Evolutionary conservation across 2,113 vertebrate species (phyloP), one percentile per base, ranked within the genome.

Genomic region (Dromiciops gliroides): DNA sequence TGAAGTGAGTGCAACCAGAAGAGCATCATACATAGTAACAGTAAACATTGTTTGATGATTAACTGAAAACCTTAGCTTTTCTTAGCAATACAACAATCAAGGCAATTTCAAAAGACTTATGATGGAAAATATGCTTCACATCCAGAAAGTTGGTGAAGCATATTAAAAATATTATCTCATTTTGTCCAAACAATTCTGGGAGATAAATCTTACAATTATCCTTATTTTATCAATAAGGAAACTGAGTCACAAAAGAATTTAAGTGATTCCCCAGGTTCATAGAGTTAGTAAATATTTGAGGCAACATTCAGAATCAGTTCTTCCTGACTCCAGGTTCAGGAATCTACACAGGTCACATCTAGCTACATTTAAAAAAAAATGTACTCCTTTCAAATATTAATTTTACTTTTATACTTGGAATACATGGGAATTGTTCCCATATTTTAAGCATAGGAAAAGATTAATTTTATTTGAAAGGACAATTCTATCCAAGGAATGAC

Each of bases 361-460:
- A 37, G 3, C 31, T 12, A 67, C 28, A 67, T 67, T 12, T 37
- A 31, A 37, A 88, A 31, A 56, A 37, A 93, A 94, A 91, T 90
- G 88, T 91, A 51, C 48, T 31, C 37, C 50, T 31, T 92, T 91
- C 9, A 53, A 26, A 1, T 89, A 51, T 50, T 90, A 52, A 92
- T 23, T 92, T 94, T 93, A 28, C 53, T n/a, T 14, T 51, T 49
- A 51, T 90, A 91, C 95, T 90, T 93, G 22, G 10, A 91, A 92
- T 31, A 0, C 10, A 67, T 94, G 26, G 56, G 56, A 94, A 47
- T 51, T 60, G 75, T 90, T 89, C 5, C 8, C 37, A 0, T 67
- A 91, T 52, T 14, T 6, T 60, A 52, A 93, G 37, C 60, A 44
- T 24, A 92, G 28, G 25, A 52, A 22, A 14, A 47, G 6, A 14